A percentile compares a stretch with the other conserved stretches of the same genome.
These are phyloP conservation scores for Melanocharis versteri DNA, from an alignment of 2,113 vertebrate genomes.

Conservation along the genomic window DNA sequence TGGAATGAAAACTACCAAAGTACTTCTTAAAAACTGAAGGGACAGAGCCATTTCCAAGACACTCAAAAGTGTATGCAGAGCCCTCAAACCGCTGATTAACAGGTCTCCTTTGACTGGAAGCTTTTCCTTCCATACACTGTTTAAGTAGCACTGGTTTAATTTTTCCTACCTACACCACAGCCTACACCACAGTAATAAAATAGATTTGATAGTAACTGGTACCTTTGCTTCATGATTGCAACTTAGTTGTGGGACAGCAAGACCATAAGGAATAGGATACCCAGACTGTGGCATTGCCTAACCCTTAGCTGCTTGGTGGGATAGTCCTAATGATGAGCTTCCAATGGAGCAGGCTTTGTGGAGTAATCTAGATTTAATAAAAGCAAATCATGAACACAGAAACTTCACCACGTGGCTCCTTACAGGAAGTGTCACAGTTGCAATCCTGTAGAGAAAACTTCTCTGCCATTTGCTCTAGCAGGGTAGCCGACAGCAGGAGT, in stretches of 20 bases:
- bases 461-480: neutral
- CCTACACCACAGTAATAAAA: neutral
- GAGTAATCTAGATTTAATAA: neutral
- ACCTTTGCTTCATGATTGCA: neutral
- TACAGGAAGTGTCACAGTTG: neutral
- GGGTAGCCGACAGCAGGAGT: neutral
- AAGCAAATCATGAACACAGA: neutral
- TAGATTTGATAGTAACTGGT: neutral
- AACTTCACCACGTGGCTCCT: neutral
- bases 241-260: neutral
- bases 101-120: neutral
- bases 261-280: neutral
- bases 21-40: neutral
- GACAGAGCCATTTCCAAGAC: neutral
- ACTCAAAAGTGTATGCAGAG: neutral
- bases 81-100: neutral
- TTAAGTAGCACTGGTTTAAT: neutral
- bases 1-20: neutral
- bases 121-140: neutral
- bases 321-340: neutral
- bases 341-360: neutral
- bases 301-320: neutral
- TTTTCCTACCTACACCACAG: neutral
- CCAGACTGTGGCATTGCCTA: neutral
- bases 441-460: neutral